Percentiles rank a stretch among this genome's conserved stretches.
Evolutionary conservation across 2,888 invertebrate genomes (phyloP).

Genomic region (Lithosia quadra): DNA sequence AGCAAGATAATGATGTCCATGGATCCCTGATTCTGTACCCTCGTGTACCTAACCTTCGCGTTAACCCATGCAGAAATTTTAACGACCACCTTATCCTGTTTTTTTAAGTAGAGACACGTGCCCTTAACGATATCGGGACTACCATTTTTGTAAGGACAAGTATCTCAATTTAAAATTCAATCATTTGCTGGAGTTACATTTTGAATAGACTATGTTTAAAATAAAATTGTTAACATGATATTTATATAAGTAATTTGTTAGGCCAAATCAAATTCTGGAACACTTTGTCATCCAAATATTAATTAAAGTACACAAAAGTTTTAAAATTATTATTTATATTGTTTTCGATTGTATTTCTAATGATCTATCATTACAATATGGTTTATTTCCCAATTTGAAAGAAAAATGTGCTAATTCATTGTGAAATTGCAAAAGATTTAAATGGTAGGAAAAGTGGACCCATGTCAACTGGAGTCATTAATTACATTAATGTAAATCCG

Average conservation of each 20-base stretch:
- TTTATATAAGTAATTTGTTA: constrained; percentile 34
- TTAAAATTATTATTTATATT: background rate
- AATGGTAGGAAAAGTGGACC: constrained; percentile 31
- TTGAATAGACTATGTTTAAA: background rate
- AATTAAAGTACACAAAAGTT: background rate
- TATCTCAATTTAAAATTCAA: constrained; percentile 31
- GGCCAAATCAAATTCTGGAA: background rate
- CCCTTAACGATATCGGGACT: constrained; percentile 39
- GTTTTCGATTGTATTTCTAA: background rate
- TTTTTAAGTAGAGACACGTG: constrained; percentile 51
- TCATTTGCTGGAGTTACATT: constrained; percentile 15
- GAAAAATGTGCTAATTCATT: background rate
- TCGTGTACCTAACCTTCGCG: constrained; percentile 40
- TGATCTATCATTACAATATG: background rate
- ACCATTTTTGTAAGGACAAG: constrained; percentile 26
- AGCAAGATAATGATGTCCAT: constrained; percentile 49
- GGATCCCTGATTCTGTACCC: constrained; percentile 47
- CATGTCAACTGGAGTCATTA: constrained; percentile 53
- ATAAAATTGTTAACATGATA: constrained; percentile 17
- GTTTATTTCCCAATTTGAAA: background rate
- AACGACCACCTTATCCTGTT: constrained; percentile 51
- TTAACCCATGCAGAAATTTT: constrained; percentile 59
- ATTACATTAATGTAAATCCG: constrained; percentile 65
- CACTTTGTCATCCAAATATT: too few species aligned
- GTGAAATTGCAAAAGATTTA: constrained; percentile 27